Evolutionary conservation across 2,888 invertebrate species (phyloP).

Genomic region (Teleogryllus oceanicus): DNA sequence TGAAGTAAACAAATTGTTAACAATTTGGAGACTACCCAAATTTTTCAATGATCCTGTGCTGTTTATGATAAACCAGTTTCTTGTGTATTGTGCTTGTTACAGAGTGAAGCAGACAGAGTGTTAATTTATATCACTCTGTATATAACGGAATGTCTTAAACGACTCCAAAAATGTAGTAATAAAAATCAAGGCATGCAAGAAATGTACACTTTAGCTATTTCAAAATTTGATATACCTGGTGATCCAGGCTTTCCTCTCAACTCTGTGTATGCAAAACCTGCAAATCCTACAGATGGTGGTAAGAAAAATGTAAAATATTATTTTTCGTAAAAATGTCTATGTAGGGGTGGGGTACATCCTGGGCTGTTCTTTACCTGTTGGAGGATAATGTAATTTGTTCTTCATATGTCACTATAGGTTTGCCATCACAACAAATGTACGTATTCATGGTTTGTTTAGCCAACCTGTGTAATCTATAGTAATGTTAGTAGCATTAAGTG

Average conservation of each 20-base stretch:
- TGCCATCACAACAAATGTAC: too few relatives aligned
- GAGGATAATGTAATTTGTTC: too few relatives aligned
- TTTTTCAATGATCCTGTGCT: neutral
- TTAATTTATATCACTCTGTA: constrained; percentile 96
- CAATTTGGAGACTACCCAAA: neutral
- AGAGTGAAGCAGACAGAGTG: constrained; percentile 95
- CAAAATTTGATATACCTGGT: constrained; percentile 94
- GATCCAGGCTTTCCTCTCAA: constrained; percentile 92
- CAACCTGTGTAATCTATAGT: too few relatives aligned
- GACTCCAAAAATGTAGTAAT: constrained; percentile 84
- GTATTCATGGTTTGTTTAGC: too few relatives aligned
- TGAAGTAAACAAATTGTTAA: neutral
- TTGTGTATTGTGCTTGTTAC: constrained; percentile 33
- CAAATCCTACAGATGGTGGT: constrained; percentile 76
- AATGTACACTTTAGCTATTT: constrained; percentile 92
- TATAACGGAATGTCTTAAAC: constrained; percentile 95
- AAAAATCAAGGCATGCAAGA: constrained; percentile 90
- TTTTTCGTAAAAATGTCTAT: constrained; percentile 21
- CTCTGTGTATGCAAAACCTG: constrained; percentile 88
- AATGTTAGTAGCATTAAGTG: too few relatives aligned
- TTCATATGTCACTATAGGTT: too few relatives aligned
- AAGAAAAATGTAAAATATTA: constrained; percentile 37
- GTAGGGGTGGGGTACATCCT: neutral
- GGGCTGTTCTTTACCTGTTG: too few relatives aligned
- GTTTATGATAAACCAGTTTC: too few relatives aligned